Evolutionary conservation across 1,140 invertebrate species (phyloP).

Genomic region (Atopsyche davidsoni): DNA sequence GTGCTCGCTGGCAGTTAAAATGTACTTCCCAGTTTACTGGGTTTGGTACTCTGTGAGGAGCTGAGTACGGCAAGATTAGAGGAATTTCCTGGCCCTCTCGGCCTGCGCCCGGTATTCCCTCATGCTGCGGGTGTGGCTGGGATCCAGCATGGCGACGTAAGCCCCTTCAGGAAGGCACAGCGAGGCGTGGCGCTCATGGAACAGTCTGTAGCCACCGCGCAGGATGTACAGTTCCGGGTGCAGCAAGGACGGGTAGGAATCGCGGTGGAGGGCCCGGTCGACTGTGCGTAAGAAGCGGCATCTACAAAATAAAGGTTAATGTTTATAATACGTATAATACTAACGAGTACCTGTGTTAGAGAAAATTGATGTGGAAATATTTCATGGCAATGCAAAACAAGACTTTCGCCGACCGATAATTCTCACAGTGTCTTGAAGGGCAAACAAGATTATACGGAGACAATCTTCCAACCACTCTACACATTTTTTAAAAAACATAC

Average conservation of each 20-base stretch:
- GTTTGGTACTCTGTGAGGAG: no score
- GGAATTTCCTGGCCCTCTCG: neutral
- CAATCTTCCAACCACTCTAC: no score
- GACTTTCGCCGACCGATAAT: no score
- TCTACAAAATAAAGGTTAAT: slow-evolving; percentile 46
- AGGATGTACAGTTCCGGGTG: slow-evolving; percentile 95
- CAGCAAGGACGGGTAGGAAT: slow-evolving; percentile 79
- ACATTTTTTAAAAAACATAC: no score
- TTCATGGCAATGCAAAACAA: no score
- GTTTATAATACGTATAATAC: neutral
- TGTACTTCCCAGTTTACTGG: no score
- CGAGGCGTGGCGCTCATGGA: slow-evolving; percentile 65
- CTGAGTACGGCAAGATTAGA: no score
- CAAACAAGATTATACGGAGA: no score
- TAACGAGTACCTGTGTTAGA: no score
- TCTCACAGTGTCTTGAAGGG: no score
- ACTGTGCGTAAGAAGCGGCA: slow-evolving; percentile 76
- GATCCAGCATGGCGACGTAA: slow-evolving; percentile 26
- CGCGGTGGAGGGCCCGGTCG: slow-evolving; percentile 77
- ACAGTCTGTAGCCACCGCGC: slow-evolving; percentile 89
- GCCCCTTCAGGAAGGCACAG: slow-evolving; percentile 64
- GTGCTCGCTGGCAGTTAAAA: no score
- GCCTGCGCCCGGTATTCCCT: slow-evolving; percentile 5
- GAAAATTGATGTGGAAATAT: no score
- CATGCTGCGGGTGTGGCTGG: slow-evolving; percentile 11